phyloP scores from a whole-genome alignment of 2,888 invertebrate genomes.

The Graphium colonna region DNA sequence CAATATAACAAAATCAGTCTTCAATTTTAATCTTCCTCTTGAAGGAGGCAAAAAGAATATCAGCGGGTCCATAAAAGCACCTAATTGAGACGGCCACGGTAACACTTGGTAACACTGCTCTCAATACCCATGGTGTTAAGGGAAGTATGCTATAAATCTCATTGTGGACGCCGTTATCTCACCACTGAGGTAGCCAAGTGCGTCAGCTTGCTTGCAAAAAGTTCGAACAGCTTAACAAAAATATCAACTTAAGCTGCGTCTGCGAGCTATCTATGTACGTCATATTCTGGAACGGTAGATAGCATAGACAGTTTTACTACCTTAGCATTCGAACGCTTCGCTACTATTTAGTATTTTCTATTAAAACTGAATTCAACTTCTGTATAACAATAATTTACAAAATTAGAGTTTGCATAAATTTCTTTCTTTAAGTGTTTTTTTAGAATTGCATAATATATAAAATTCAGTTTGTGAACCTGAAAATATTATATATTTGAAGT shows the following conservation, averaged over 20 bases:
- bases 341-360: no score
- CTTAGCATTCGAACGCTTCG: no score
- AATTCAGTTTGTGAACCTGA: no score
- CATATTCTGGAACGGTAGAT: constrained; percentile 34
- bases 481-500: no score
- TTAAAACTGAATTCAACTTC: no score
- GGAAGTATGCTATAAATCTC: constrained; percentile 72
- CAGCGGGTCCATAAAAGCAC: constrained; percentile 49
- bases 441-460: no score
- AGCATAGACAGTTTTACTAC: not conserved
- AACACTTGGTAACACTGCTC: constrained; percentile 49
- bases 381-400: no score
- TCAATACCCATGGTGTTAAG: constrained; percentile 49
- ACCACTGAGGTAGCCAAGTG: constrained; percentile 60
- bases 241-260: constrained; percentile 54
- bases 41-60: constrained; percentile 37
- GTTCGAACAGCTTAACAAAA: constrained; percentile 39
- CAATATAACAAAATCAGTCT: not conserved
- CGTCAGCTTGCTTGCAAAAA: constrained; percentile 56
- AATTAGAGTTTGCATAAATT: no score
- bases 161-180: constrained; percentile 66
- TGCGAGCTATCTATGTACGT: constrained; percentile 36
- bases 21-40: constrained; percentile 29
- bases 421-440: no score
- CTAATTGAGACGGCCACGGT: constrained; percentile 63